phyloP scores from a whole-genome alignment of 23 tunicate species.

The Ciona savignyi region DNA sequence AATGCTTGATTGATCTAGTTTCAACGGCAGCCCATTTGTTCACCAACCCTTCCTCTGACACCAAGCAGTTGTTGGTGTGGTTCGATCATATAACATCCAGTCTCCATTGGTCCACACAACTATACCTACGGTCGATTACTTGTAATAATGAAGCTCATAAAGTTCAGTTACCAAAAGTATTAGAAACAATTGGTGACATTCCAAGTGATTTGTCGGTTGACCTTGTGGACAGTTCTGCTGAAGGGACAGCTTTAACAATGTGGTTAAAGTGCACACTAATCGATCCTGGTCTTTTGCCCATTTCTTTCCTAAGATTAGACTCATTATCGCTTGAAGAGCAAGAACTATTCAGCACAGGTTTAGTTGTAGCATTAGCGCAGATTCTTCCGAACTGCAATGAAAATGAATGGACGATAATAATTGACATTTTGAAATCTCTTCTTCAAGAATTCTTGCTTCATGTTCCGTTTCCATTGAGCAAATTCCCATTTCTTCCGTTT shows the following conservation, averaged over 20 bases:
- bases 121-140: slow-evolving; percentile 4
- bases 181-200: neutral
- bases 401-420: slow-evolving; percentile 24
- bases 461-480: neutral
- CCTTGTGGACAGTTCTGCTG: slow-evolving; percentile 18
- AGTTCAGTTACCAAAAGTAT: neutral
- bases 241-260: slow-evolving; percentile 37
- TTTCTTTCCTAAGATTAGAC: neutral
- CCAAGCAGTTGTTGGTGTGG: neutral
- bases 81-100: neutral
- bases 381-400: slow-evolving; percentile 34
- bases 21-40: neutral
- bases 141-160: neutral
- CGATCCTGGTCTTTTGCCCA: slow-evolving; percentile 19
- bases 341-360: slow-evolving; percentile 18
- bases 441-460: neutral
- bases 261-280: slow-evolving; percentile 35
- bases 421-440: slow-evolving; percentile 18
- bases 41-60: neutral
- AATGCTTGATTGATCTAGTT: neutral
- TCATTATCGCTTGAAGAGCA: slow-evolving; percentile 5
- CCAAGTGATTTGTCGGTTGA: neutral
- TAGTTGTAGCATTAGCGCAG: slow-evolving; percentile 33
- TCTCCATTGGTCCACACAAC: slow-evolving; percentile 3
- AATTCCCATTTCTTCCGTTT: neutral